Evolutionary conservation across 2,113 vertebrate species (phyloP), one percentile per base, ranked within the genome.

Genomic region (Echinops telfairi): DNA sequence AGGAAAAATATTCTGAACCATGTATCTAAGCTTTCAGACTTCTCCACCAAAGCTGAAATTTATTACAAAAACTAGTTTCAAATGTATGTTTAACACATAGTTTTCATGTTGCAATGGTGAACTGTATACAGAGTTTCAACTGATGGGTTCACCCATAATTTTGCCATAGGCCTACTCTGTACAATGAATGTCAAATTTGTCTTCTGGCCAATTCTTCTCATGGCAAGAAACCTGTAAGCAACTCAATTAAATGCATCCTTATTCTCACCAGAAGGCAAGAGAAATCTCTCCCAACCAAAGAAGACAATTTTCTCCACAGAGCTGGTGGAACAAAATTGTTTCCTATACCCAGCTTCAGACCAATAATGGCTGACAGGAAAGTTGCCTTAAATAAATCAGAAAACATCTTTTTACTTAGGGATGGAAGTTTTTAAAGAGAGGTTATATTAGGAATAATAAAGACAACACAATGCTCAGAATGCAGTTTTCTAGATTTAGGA

Each of bases 31-130:
- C 29, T 92, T 90, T 71, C n/a, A 31, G 78, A 62, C 14, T 81
- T 91, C 71, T 68, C 29, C 19, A 88, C 8, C 38, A 38, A 11
- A 31, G 27, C 38, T 82, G 70, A 94, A 81, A 5, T 92, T 71
- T 71, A 77, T 53, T 77, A 27, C 6, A 92, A 66, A 76, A 31
- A 66, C 19, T 82, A 88, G 60, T 92, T 94, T 85, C 53, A 81
- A 75, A 82, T 7, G 80, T 25, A 62, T 36, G 86, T 70, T 81
- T 85, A 93, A 31, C 38, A n/a, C 2, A n/a, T n/a, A 83, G 82
- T 71, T 82, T 25, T 62, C 19, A 43, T 90, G 2, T 19, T 58
- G 22, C 20, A 58, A 81, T 33, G n/a, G 38, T 75, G 33, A 92
- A 79, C 43, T 53, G 16, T 27, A 20, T 53, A 76, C 60, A 29